Conservation (phyloP, 2,888 invertebrate genomes). For the Drosophila parthenogenetica region DNA sequence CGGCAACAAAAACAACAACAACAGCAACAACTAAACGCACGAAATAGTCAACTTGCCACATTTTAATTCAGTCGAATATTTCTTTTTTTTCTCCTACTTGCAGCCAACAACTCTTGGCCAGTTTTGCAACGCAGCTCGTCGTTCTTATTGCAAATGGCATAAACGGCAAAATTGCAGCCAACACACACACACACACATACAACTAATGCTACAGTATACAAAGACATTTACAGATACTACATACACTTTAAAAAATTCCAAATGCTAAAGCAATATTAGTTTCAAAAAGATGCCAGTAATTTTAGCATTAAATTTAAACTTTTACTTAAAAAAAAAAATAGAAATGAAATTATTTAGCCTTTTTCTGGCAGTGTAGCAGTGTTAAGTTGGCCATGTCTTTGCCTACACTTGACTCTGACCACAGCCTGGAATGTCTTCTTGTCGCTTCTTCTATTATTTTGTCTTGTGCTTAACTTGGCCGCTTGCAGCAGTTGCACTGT, state of each 20-base stretch:
- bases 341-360: too few relatives aligned
- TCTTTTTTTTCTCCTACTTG: conserved; percentile 35
- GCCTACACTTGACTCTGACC: conserved; percentile 56
- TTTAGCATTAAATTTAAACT: too few relatives aligned
- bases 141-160: conserved; percentile 71
- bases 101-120: conserved; percentile 41
- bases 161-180: conserved; percentile 71
- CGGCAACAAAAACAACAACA: conserved; percentile 36
- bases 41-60: conserved; percentile 80
- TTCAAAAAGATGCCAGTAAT: neutral
- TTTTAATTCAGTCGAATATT: conserved; percentile 81
- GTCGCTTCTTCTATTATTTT: conserved; percentile 51
- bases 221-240: conserved; percentile 4
- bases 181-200: conserved; percentile 38
- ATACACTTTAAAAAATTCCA: neutral
- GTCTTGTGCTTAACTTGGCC: conserved; percentile 64
- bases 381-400: conserved; percentile 38
- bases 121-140: conserved; percentile 40
- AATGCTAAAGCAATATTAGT: neutral
- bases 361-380: neutral
- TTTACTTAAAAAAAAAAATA: too few relatives aligned
- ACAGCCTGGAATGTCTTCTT: conserved; percentile 63
- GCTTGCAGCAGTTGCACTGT: conserved; percentile 36
- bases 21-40: conserved; percentile 53
- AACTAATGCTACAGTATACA: conserved; percentile 1